phyloP scores from a whole-genome alignment of 2,888 invertebrate species.

The Scaptomyza flava region DNA sequence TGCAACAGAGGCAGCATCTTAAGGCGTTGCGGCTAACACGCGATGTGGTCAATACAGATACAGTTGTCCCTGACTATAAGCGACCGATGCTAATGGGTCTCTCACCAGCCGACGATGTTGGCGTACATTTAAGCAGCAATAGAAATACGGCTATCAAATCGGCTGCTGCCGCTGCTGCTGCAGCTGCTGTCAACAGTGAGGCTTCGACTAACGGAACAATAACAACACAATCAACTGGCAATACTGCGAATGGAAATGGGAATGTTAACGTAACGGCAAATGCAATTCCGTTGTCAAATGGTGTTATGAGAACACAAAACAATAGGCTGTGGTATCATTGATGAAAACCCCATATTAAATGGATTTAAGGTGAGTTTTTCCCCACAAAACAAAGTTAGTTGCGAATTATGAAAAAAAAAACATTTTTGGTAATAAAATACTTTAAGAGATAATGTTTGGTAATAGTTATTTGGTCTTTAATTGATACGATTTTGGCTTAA shows the following conservation, averaged over 20 bases:
- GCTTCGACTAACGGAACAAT: conserved; percentile 49
- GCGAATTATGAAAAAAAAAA: neutral
- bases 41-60: conserved; percentile 43
- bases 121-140: conserved; percentile 53
- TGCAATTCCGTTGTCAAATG: conserved; percentile 47
- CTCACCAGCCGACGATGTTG: conserved; percentile 61
- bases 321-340: conserved; percentile 84
- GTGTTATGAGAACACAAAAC: conserved; percentile 71
- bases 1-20: conserved; percentile 67
- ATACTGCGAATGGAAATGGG: conserved; percentile 42
- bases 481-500: no score
- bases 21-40: conserved; percentile 70
- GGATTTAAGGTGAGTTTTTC: conserved; percentile 81
- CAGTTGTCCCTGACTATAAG: conserved; percentile 53
- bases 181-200: conserved; percentile 57
- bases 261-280: conserved; percentile 25
- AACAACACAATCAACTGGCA: conserved; percentile 54
- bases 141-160: conserved; percentile 24
- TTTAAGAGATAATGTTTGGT: neutral
- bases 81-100: conserved; percentile 49
- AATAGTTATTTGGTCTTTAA: no score
- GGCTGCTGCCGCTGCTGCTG: conserved; percentile 28
- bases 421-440: no score
- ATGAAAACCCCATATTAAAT: conserved; percentile 79
- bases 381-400: neutral